Conservation (phyloP, 1,140 invertebrate genomes). For the Dendroctonus ponderosae region DNA sequence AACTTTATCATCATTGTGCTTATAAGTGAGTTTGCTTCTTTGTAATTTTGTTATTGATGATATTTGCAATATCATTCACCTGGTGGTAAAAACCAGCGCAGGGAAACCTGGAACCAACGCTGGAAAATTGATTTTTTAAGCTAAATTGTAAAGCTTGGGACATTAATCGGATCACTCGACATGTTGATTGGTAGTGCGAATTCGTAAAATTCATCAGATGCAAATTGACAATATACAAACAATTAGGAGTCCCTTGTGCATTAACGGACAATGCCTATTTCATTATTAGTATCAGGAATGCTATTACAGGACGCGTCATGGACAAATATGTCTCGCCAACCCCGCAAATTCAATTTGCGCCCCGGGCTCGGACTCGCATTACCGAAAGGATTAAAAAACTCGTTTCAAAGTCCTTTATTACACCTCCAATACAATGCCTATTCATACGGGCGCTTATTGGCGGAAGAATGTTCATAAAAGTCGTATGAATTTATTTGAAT, state of each 20-base stretch:
- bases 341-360: conserved; percentile 46
- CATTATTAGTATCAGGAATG: conserved; percentile 50
- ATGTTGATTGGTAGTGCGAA: conserved; percentile 26
- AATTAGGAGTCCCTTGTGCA: conserved; percentile 48
- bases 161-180: conserved; percentile 27
- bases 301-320: conserved; percentile 45
- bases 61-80: no score
- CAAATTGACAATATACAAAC: conserved; percentile 52
- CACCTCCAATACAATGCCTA: conserved; percentile 41
- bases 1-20: no score
- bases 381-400: conserved; percentile 44
- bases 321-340: conserved; percentile 44
- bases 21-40: no score
- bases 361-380: conserved; percentile 37
- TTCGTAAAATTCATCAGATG: conserved; percentile 48
- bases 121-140: conserved; percentile 7
- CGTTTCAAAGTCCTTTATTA: conserved; percentile 43
- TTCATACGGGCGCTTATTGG: conserved; percentile 36
- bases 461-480: conserved; percentile 38
- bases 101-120: no score
- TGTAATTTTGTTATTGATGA: no score
- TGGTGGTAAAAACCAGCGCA: no score
- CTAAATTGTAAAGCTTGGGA: conserved; percentile 10
- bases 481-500: conserved; percentile 39
- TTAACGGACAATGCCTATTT: conserved; percentile 47